Base-by-base conservation (phyloP, 2,113 vertebrate species). In the Lathamus discolor region DNA sequence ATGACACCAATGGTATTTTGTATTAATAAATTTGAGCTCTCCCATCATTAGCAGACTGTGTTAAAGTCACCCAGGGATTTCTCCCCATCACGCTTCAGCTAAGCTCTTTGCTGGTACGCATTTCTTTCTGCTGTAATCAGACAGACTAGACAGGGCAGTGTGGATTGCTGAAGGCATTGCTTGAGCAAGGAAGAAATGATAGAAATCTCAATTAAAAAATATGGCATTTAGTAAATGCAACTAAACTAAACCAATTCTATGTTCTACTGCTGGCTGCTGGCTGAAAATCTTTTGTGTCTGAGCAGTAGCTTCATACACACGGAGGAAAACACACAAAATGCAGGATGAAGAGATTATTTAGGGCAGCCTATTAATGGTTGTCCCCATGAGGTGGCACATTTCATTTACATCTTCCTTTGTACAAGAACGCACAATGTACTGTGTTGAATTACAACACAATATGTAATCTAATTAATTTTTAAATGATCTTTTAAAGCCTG, bases 1-100 rank as follows among this genome's bases (percentile, higher is more conserved):
- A 73, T 92, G 44, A 80, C 37, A 67, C 23, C 77, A 94, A 28
- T 52, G 83, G 82, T 67, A 74, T 84, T 96, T 72, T 89, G 39
- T 62, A 18, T 75, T 91, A 93, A 92, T 77, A 91, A 81, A 86
- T 88, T 31, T 87, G 80, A 86, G 92, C 78, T 84, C 69, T 86
- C 43, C 63, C 7, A 79, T 59, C 68, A 64, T 81, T 91, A 76
- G 74, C 79, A 94, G 82, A 79, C 88, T n/a, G 17, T 22, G 13
- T 83, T 89, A 22, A 73, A 91, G 52, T 48, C 59, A 39, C 31
- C 59, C 55, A 55, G 84, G 57, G 23, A 52, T 84, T 92, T 95
- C 57, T 92, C 51, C 55, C 61, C 68, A 81, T 67, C 54, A 63
- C 20, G 49, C 43, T 92, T 95, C 79, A 94, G 3, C 46, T 68